These are phyloP conservation scores for Neostethus bicornis DNA, from an alignment of 2,797 vertebrate species.

Conservation along the genomic window DNA sequence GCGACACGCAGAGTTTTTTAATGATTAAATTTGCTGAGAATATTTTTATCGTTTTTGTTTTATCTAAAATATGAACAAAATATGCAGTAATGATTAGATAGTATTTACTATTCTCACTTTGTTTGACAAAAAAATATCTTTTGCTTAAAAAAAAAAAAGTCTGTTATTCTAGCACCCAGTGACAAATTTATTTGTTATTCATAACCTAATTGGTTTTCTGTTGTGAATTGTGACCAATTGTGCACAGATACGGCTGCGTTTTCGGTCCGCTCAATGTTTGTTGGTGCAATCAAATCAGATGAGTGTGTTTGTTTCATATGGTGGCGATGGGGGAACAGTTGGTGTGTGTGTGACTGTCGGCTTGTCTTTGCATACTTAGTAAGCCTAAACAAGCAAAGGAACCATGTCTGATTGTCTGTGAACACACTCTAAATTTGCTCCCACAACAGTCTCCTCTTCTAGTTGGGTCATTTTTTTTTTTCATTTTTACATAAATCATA, in stretches of 20 bases:
- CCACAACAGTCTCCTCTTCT: slow-evolving; percentile 46
- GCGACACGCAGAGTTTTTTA: background rate
- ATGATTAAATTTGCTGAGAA: background rate
- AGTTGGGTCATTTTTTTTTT: slow-evolving; percentile 23
- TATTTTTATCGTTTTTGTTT: background rate
- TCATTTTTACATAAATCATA: slow-evolving; percentile 41
- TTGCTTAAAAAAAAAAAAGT: too few species aligned
- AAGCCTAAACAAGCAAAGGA: slow-evolving; percentile 46
- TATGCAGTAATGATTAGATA: background rate
- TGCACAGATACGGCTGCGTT: background rate
- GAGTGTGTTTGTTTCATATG: slow-evolving; percentile 31
- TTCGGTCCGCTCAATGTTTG: slow-evolving; percentile 4
- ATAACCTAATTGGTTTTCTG: too few species aligned
- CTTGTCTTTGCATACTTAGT: slow-evolving; percentile 40
- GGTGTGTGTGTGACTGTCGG: slow-evolving; percentile 34
- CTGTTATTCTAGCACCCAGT: too few species aligned
- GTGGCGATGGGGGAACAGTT: slow-evolving; percentile 45
- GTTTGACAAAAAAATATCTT: too few species aligned
- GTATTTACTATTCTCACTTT: background rate
- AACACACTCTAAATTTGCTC: slow-evolving; percentile 37
- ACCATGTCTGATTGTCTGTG: slow-evolving; percentile 33
- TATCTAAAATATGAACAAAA: background rate
- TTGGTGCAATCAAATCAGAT: slow-evolving; percentile 25
- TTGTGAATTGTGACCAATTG: slow-evolving; percentile 16
- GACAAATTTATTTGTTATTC: too few species aligned